Conservation (phyloP, 2,888 invertebrate species). For the Terebella lapidaria region DNA sequence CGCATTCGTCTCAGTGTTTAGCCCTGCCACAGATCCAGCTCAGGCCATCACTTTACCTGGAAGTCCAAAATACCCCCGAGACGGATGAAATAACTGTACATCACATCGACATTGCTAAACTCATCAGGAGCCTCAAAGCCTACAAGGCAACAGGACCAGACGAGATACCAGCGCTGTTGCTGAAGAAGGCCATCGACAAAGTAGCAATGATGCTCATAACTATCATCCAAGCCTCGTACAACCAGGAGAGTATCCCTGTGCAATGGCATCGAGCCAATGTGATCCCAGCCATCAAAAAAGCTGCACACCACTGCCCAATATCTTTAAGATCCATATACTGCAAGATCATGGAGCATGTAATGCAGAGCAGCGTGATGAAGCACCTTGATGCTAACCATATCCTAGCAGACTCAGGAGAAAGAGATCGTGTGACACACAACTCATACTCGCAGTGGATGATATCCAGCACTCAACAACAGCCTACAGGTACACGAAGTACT, state of each 20-base stretch:
- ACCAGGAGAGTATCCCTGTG: constrained; percentile 11
- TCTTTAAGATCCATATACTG: constrained; percentile 20
- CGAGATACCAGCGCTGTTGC: constrained; percentile 11
- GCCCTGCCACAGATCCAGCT: too few relatives aligned
- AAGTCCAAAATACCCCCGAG: too few relatives aligned
- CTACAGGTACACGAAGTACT: constrained; percentile 21
- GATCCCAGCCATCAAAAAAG: constrained; percentile 24
- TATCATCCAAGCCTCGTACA: constrained; percentile 10
- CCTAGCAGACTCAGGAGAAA: constrained; percentile 17
- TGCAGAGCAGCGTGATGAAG: constrained; percentile 18
- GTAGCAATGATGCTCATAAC: constrained; percentile 15
- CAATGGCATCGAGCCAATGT: constrained; percentile 23
- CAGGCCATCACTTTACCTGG: too few relatives aligned
- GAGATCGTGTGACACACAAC: constrained; percentile 24
- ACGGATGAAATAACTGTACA: too few relatives aligned
- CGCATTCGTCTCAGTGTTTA: too few relatives aligned
- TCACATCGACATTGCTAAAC: background rate
- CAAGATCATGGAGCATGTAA: constrained; percentile 25
- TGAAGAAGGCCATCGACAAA: constrained; percentile 12
- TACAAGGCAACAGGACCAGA: constrained; percentile 16
- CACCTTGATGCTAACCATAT: constrained; percentile 17
- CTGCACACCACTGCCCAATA: constrained; percentile 25
- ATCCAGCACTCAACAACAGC: constrained; percentile 11
- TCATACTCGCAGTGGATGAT: constrained; percentile 12
- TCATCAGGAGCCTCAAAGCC: constrained; percentile 28